Evolutionary conservation across 2,888 invertebrate species (phyloP), one percentile per base, ranked within the genome.

Genomic region (Mimumesa dahlbomi): DNA sequence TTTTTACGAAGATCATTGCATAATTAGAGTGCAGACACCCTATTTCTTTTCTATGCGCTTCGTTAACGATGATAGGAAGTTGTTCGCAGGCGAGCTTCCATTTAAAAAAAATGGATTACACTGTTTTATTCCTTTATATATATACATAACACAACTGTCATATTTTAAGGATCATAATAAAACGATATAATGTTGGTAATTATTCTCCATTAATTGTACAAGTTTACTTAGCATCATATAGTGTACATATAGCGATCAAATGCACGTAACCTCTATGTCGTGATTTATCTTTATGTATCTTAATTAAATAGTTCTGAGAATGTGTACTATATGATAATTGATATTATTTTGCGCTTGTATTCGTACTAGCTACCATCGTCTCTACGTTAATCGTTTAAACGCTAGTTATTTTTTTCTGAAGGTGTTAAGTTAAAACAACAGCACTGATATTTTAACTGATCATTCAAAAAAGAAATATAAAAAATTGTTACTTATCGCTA

Each of bases 71-170:
- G n/a, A n/a, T n/a, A n/a, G n/a, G n/a, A n/a, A n/a, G n/a, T n/a
- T n/a, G n/a, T n/a, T n/a, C n/a, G n/a, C n/a, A 66, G 52, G 58
- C 62, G 42, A 61, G 56, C 50, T 63, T 71, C 69, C 78, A 79
- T 77, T 77, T 64, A 74, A 77, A 77, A 64, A 84, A n/a, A 83
- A 80, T 83, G 78, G 70, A 77, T 71, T 83, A 82, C 74, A 82
- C 78, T 53, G 61, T 74, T 84, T 83, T 82, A 84, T 84, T 83
- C 71, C 58, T 81, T 79, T 77, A 81, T 78, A 79, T 82, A 82
- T 81, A 84, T 82, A 83, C 82, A 83, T 82, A 84, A 83, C 82
- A 82, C 83, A 84, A 83, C 67, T 81, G 73, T 79, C 81, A 80
- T 84, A 82, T 73, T 78, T 81, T 56, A 73, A 69, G 76, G 67